phyloP scores from a whole-genome alignment of 1,140 invertebrate genomes.

The Trigoniulus corallinus region DNA sequence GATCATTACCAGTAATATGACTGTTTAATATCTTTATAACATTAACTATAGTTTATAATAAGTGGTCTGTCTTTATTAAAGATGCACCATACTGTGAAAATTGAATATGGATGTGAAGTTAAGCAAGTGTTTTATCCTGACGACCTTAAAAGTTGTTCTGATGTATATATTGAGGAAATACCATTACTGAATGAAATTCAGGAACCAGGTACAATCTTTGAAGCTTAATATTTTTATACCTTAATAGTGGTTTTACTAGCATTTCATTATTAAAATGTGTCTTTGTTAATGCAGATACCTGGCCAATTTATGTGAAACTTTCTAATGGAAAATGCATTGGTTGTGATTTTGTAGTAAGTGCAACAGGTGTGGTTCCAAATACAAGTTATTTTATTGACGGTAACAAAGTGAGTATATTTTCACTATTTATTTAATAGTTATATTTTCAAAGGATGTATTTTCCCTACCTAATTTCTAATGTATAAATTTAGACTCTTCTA shows the following conservation, averaged over 20 bases:
- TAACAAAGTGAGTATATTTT: constrained; percentile 20
- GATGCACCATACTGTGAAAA: constrained; percentile 20
- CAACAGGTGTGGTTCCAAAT: constrained; percentile 75
- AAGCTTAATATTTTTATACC: constrained; percentile 3
- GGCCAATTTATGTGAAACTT: constrained; percentile 54
- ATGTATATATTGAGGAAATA: constrained; percentile 1
- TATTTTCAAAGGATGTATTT: not conserved
- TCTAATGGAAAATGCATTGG: constrained; percentile 54
- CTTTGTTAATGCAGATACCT: constrained; percentile 23
- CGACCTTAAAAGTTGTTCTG: constrained; percentile 13
- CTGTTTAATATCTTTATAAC: not conserved
- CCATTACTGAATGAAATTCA: not conserved
- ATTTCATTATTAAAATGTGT: too few species aligned
- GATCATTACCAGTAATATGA: constrained; percentile 23
- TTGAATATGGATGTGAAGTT: constrained; percentile 56
- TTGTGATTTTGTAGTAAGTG: constrained; percentile 88
- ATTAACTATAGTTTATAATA: constrained; percentile 21
- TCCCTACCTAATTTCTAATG: too few species aligned
- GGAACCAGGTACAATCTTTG: too few species aligned
- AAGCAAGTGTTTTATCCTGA: constrained; percentile 19
- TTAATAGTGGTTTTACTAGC: not conserved
- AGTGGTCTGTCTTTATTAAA: constrained; percentile 18
- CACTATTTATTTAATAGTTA: constrained; percentile 2
- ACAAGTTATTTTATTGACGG: constrained; percentile 21
- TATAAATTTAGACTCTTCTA: too few species aligned